Conservation (phyloP, 2,797 vertebrate species). For the Clarias fuscus region DNA sequence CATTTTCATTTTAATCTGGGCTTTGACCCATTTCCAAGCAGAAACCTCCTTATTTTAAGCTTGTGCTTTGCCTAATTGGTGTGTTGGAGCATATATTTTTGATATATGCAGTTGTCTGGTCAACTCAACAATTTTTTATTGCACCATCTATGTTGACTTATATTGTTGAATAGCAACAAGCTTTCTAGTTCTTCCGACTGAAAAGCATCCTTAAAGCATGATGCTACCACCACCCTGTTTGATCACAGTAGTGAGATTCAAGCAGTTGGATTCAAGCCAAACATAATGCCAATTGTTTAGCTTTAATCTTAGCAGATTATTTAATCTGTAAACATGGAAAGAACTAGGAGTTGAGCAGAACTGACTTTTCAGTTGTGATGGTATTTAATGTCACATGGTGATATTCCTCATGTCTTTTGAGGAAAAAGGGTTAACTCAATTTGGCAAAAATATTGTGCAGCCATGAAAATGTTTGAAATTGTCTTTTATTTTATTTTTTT, state of each 20-base stretch:
- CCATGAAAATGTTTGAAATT: too few relatives aligned
- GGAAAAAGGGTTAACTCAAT: too few relatives aligned
- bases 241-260: not conserved
- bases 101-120: not conserved
- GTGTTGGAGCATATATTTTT: not conserved
- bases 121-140: not conserved
- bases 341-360: too few relatives aligned
- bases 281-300: not conserved
- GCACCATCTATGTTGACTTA: too few relatives aligned
- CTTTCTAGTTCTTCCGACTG: not conserved
- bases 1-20: not conserved
- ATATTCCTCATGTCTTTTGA: too few relatives aligned
- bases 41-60: not conserved
- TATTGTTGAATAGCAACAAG: not conserved
- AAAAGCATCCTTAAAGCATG: not conserved
- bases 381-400: too few relatives aligned
- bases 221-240: not conserved
- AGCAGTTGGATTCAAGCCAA: not conserved
- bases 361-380: too few relatives aligned
- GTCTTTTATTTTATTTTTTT: too few relatives aligned
- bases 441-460: too few relatives aligned
- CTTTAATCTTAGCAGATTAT: not conserved
- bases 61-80: not conserved
- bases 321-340: too few relatives aligned
- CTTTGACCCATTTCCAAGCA: not conserved